These are phyloP conservation scores for Labeo calbasu DNA, from an alignment of 2,797 vertebrate genomes.

Conservation along the genomic window DNA sequence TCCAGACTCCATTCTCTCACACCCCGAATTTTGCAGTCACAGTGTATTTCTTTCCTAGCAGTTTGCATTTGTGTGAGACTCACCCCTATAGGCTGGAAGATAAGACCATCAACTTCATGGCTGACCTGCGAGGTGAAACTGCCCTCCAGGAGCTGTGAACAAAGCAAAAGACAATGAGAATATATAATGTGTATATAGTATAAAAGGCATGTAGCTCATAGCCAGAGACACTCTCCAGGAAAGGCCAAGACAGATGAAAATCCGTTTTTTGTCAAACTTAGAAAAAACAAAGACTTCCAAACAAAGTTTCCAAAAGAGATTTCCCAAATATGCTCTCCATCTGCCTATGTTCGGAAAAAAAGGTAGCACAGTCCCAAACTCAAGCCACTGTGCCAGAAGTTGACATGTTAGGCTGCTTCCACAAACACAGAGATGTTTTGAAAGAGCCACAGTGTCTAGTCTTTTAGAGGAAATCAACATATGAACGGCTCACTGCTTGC, in stretches of 20 bases:
- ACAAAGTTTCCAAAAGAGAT: conserved; percentile 1
- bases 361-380: background rate
- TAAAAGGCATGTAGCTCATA: background rate
- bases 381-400: background rate
- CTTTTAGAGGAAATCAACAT: conserved; percentile 1
- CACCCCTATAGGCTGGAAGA: conserved; percentile 97
- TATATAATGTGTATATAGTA: background rate
- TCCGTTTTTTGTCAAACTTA: background rate
- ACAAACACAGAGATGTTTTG: background rate
- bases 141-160: conserved; percentile 90
- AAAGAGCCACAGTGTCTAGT: background rate
- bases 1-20: background rate
- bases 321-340: background rate
- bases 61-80: conserved; percentile 68
- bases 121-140: conserved; percentile 97
- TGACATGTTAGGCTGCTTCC: conserved; percentile 10
- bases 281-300: background rate
- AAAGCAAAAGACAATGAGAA: conserved; percentile 44
- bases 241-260: background rate
- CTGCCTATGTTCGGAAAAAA: background rate
- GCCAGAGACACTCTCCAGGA: background rate
- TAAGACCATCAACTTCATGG: conserved; percentile 97
- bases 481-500: background rate
- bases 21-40: conserved; percentile 2
- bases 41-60: background rate